These are phyloP conservation scores for Polydrusus cervinus DNA, from an alignment of 2,888 invertebrate species.

Conservation along the genomic window DNA sequence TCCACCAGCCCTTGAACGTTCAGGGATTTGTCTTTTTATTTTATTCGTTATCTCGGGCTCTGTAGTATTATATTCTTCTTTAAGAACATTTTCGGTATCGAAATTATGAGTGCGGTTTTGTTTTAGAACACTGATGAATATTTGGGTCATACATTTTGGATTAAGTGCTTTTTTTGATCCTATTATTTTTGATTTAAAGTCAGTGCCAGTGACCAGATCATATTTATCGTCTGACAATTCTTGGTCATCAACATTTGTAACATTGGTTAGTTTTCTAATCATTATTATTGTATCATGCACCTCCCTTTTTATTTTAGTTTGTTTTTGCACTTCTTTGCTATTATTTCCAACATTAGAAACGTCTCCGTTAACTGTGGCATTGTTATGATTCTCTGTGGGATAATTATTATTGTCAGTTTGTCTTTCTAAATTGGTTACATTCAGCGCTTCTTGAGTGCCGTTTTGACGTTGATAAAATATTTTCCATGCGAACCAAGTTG, in stretches of 20 bases:
- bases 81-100: neutral
- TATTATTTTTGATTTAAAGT: neutral
- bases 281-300: neutral
- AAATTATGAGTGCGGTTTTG: neutral
- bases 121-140: neutral
- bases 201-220: neutral
- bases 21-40: no score
- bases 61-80: neutral
- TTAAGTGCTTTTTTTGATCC: neutral
- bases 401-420: neutral
- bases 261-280: neutral
- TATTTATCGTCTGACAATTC: neutral
- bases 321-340: neutral
- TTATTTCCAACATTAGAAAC: neutral
- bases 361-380: no score
- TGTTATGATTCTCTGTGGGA: no score
- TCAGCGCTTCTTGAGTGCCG: neutral
- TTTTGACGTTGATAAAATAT: no score
- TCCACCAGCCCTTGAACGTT: no score
- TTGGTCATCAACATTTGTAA: neutral
- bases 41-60: no score
- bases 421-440: neutral
- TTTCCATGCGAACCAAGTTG: no score
- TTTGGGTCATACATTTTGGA: neutral
- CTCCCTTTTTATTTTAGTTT: neutral